These are phyloP conservation scores for Sardina pilchardus DNA, from an alignment of 2,113 vertebrate genomes.

Conservation along the genomic window DNA sequence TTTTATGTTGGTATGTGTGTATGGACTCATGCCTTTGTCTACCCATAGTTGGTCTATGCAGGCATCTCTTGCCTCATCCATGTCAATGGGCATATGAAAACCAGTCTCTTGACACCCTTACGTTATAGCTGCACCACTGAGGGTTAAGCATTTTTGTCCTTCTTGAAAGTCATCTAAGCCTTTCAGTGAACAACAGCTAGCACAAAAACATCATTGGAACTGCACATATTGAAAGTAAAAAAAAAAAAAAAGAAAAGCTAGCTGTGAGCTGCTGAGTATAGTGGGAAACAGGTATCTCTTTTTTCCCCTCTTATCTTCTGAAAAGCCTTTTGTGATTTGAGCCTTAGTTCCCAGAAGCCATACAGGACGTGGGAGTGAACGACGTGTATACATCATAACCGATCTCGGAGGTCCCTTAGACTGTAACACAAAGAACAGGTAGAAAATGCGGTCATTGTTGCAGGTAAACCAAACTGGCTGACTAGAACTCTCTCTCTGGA, in stretches of 20 bases:
- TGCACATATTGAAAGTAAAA: neutral
- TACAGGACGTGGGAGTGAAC: neutral
- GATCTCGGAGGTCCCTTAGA: neutral
- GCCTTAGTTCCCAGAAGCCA: constrained; percentile 14
- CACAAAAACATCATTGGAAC: constrained; percentile 1
- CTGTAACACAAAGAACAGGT: neutral
- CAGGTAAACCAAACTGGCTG: neutral
- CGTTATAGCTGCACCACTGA: neutral
- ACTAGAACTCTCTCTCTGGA: neutral
- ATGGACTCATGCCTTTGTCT: neutral
- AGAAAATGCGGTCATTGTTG: neutral
- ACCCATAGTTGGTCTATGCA: neutral
- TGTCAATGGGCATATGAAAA: neutral
- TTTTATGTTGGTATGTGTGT: constrained; percentile 41
- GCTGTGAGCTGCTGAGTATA: neutral
- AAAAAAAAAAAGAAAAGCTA: neutral
- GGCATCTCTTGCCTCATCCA: neutral
- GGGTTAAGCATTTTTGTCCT: neutral
- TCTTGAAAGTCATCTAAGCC: neutral
- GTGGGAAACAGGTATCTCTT: neutral
- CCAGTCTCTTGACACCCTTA: neutral
- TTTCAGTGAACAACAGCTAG: neutral
- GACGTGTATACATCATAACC: neutral
- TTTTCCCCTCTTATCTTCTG: neutral
- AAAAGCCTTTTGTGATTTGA: constrained; percentile 15